phyloP scores from a whole-genome alignment of 2,888 invertebrate species.

The Andricus quercusramuli region DNA sequence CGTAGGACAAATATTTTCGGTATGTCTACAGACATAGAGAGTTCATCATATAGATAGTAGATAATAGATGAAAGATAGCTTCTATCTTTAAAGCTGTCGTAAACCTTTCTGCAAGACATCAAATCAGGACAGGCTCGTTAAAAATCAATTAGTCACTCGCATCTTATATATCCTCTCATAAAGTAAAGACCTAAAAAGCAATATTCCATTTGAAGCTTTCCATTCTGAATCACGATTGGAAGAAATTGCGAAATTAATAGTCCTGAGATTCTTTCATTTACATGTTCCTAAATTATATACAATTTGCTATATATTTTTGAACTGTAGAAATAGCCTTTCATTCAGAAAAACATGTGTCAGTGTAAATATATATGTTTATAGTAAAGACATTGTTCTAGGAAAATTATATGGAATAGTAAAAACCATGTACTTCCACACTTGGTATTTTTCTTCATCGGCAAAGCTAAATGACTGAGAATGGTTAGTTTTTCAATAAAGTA shows the following conservation, averaged over 20 bases:
- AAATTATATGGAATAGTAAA: neutral
- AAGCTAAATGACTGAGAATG: neutral
- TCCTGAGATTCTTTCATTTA: neutral
- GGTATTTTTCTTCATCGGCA: neutral
- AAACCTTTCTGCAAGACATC: slow-evolving; percentile 8
- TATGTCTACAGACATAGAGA: too few relatives aligned
- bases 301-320: neutral
- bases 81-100: neutral
- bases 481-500: neutral
- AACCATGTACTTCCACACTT: neutral
- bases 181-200: neutral
- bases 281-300: neutral
- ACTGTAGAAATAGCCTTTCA: neutral
- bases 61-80: neutral
- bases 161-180: neutral
- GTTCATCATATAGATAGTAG: neutral
- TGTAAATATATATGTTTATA: neutral
- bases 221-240: neutral
- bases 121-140: slow-evolving; percentile 4
- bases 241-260: neutral
- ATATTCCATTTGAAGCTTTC: neutral
- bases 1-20: too few relatives aligned
- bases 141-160: slow-evolving; percentile 25
- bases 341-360: neutral
- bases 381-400: neutral